These are phyloP conservation scores for Rotaria macrura DNA, from an alignment of 2,888 invertebrate genomes.

Conservation along the genomic window DNA sequence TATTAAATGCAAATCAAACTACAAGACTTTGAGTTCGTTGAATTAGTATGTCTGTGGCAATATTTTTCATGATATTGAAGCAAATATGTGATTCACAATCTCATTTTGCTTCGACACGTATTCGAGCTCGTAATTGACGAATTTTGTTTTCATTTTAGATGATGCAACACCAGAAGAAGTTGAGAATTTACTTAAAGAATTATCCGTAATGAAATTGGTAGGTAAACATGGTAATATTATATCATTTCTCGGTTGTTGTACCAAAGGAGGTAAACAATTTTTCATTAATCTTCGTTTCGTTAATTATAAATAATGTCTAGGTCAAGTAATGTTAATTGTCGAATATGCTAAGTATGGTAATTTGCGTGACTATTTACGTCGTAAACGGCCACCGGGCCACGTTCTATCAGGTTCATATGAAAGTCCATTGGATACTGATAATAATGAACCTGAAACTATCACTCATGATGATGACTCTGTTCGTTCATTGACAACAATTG, in stretches of 20 bases:
- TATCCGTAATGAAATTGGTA: slow-evolving; percentile 89
- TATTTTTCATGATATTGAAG: too few relatives aligned
- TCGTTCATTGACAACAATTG: background rate
- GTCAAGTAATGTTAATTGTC: slow-evolving; percentile 22
- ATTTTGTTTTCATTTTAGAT: slow-evolving; percentile 54
- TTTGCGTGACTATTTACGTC: slow-evolving; percentile 24
- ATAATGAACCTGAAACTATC: background rate
- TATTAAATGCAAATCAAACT: too few relatives aligned
- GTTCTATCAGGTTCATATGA: background rate
- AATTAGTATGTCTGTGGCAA: too few relatives aligned
- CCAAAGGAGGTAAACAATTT: slow-evolving; percentile 36
- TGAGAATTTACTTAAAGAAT: slow-evolving; percentile 88
- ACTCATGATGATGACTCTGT: background rate
- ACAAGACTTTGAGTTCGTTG: too few relatives aligned
- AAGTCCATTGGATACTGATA: background rate
- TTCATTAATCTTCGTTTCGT: background rate
- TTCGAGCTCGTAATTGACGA: too few relatives aligned
- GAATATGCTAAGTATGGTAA: slow-evolving; percentile 33
- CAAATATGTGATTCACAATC: too few relatives aligned
- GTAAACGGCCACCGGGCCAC: slow-evolving; percentile 7
- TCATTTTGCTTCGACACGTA: too few relatives aligned
- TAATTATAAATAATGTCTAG: background rate
- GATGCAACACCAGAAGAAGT: slow-evolving; percentile 92
- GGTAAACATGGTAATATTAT: slow-evolving; percentile 84
- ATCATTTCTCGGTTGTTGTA: slow-evolving; percentile 79